Conservation (phyloP, 2,113 vertebrate species). For the Pteropus alecto region DNA sequence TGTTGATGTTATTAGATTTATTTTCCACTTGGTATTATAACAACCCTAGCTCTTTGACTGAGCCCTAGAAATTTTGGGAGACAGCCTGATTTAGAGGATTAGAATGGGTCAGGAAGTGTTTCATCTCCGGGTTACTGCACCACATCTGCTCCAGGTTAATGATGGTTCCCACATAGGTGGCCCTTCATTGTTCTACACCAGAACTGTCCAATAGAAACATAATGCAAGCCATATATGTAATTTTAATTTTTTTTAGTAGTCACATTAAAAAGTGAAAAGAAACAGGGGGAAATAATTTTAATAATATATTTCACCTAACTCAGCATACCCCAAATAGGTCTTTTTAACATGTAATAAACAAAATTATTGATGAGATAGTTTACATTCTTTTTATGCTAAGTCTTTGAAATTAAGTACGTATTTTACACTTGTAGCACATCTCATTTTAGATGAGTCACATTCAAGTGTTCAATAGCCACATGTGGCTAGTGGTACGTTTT, state of each 20-base stretch:
- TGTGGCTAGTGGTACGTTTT: rapidly evolving
- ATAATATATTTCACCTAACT: background rate
- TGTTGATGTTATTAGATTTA: background rate
- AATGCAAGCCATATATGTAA: background rate
- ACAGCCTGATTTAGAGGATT: background rate
- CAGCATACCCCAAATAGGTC: background rate
- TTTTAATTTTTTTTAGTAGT: background rate
- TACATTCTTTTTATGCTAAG: background rate
- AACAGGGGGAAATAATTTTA: background rate
- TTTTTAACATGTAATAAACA: background rate
- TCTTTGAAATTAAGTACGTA: background rate
- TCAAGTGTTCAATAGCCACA: background rate
- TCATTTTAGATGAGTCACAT: background rate
- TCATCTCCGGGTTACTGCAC: background rate
- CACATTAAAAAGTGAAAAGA: background rate
- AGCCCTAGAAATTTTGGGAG: background rate
- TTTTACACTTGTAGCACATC: background rate
- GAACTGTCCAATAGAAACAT: background rate
- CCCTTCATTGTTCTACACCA: background rate
- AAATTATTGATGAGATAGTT: background rate
- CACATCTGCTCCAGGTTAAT: background rate
- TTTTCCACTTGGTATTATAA: background rate
- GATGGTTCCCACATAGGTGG: background rate
- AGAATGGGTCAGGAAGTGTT: background rate
- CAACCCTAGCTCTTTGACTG: background rate